Evolutionary conservation across 2,888 invertebrate genomes (phyloP).

Genomic region (Eupithecia subfuscata): DNA sequence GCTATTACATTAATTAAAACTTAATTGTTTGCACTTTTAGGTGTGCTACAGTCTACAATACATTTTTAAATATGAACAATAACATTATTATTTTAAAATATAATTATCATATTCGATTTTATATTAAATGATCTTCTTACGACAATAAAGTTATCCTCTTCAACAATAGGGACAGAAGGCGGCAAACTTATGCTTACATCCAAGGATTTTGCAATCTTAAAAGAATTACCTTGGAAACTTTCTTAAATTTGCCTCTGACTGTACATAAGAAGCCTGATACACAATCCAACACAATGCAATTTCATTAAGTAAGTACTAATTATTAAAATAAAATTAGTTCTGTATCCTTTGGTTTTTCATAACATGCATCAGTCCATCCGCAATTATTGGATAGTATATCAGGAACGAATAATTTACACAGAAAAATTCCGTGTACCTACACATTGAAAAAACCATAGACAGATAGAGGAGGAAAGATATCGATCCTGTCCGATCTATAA

Average conservation of each 20-base stretch:
- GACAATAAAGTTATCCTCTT: not conserved
- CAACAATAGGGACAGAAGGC: not conserved
- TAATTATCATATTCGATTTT: slow-evolving; percentile 37
- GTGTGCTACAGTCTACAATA: slow-evolving; percentile 10
- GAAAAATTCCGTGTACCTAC: not conserved
- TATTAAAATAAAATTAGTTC: not conserved
- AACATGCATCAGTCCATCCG: not conserved
- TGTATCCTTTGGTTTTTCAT: slow-evolving; percentile 5
- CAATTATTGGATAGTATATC: not conserved
- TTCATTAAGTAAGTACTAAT: not conserved
- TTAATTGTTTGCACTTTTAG: slow-evolving; percentile 11
- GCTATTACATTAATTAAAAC: slow-evolving; percentile 9
- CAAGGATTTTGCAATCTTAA: not conserved
- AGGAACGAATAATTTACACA: not conserved
- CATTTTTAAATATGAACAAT: slow-evolving; percentile 15
- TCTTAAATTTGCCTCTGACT: not conserved
- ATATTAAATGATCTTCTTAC: slow-evolving; percentile 30
- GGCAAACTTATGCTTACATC: not conserved
- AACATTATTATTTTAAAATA: slow-evolving; percentile 33
- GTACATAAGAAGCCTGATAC: slow-evolving; percentile 4
- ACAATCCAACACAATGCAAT: not conserved
- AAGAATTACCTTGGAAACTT: not conserved
- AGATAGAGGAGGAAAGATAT: not conserved
- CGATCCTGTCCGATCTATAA: slow-evolving; percentile 11
- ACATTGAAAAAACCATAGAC: slow-evolving; percentile 11